Evolutionary conservation across 2,113 vertebrate species (phyloP), one percentile per base, ranked within the genome.

Genomic region (Zosterops japonicus): DNA sequence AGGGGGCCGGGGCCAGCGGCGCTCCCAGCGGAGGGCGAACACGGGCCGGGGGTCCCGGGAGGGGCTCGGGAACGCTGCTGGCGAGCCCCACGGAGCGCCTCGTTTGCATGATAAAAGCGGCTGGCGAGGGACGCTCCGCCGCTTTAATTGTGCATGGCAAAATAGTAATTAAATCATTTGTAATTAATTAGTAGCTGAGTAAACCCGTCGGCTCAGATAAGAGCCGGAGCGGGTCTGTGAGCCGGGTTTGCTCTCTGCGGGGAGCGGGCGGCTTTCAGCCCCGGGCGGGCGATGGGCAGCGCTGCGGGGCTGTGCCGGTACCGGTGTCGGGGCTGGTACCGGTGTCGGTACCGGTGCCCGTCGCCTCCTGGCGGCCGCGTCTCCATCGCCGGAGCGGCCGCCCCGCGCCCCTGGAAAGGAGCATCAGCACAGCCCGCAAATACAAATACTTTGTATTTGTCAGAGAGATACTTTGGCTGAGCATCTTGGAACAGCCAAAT

Each of bases 91-190:
- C 29, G 7, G 31, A 46, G 69, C 56, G 18, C 49, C 56, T 94
- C 52, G 44, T 76, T 95, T 69, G 83, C 89, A 47, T 89, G 92
- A 94, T 83, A 93, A 90, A 96, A 57, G 89, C 87, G 55, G 35
- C 84, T 65, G 69, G 81, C 41, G 72, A 57, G 39, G 55, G 74
- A 84, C 77, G 86, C 80, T 90, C 87, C 55, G 70, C 74, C 61
- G 93, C 94, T 80, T 87, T 90, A 95, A 91, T 95, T 76, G 70
- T 76, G 86, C 94, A 42, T 52, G 91, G 91, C 91, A 95, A 97
- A 96, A 96, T 68, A 97, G 94, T 96, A 95, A 97, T 98, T 98
- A 97, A 97, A 91, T 87, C 19, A 87, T 97, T 95, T 96, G 94
- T 97, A 95, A 94, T 95, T 95, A 94, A 97, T 98, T 97, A 97